phyloP scores from a whole-genome alignment of 1,140 invertebrate species.

The Drosophila biarmipes region DNA sequence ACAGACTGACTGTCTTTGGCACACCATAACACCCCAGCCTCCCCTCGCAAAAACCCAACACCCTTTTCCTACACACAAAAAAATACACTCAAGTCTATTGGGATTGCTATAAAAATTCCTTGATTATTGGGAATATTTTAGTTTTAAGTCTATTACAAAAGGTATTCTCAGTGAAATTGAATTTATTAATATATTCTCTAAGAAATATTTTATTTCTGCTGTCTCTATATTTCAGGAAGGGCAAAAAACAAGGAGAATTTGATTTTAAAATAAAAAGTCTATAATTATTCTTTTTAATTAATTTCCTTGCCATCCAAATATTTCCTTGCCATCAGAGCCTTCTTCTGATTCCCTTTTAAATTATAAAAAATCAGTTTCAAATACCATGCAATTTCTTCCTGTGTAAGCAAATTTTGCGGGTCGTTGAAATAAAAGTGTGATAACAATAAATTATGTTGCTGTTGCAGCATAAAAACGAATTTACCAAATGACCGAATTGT shows the following conservation, averaged over 20 bases:
- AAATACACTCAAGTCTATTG: neutral
- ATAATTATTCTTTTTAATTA: no score
- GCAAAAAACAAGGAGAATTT: no score
- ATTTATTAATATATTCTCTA: neutral
- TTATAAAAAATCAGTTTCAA: neutral
- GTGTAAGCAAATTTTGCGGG: slow-evolving; percentile 19
- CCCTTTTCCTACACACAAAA: neutral
- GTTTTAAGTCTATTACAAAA: no score
- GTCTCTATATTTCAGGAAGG: no score
- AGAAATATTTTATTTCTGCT: no score
- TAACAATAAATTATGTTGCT: slow-evolving; percentile 81
- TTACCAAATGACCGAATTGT: slow-evolving; percentile 59
- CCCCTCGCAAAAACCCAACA: neutral
- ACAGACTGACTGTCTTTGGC: slow-evolving; percentile 38
- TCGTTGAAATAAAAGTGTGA: slow-evolving; percentile 57
- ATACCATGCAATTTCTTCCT: neutral
- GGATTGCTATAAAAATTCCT: neutral
- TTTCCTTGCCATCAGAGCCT: no score
- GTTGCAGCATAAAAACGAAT: slow-evolving; percentile 76
- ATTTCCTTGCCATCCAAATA: no score
- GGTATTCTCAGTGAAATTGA: neutral
- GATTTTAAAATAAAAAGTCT: no score
- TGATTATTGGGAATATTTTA: no score
- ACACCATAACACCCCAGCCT: neutral
- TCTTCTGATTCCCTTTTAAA: no score